phyloP scores from a whole-genome alignment of 2,113 vertebrate genomes.

The Monarcha castaneiventris region DNA sequence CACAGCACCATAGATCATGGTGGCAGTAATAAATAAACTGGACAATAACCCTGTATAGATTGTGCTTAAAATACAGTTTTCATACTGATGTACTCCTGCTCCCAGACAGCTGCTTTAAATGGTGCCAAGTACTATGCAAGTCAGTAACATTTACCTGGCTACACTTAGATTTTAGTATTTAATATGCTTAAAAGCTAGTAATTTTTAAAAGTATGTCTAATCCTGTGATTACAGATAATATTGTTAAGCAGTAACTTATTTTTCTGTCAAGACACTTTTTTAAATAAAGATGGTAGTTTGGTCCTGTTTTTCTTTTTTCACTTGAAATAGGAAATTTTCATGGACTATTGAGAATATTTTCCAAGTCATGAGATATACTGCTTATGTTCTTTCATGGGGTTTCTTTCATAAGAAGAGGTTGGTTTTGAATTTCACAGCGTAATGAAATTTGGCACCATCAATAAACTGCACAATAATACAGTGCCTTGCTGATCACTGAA shows the following conservation, averaged over 20 bases:
- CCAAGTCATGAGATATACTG: background rate
- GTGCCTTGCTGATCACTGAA: background rate
- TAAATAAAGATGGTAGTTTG: background rate
- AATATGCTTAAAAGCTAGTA: background rate
- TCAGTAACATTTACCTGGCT: background rate
- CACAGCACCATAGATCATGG: background rate
- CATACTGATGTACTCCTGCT: background rate
- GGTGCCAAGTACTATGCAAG: background rate
- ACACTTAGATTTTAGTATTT: background rate
- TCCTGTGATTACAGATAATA: background rate
- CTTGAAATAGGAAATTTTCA: background rate
- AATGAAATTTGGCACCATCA: background rate
- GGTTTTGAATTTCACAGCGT: background rate
- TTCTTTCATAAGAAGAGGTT: background rate
- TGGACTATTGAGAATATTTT: background rate
- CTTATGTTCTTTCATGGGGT: background rate
- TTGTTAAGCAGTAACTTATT: background rate
- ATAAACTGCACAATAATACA: background rate
- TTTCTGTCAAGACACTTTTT: background rate
- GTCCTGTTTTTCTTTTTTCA: background rate
- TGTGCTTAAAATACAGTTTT: background rate
- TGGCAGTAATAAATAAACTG: background rate
- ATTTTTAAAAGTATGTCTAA: background rate
- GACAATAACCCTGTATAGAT: background rate
- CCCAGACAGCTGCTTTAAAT: background rate